Base-by-base conservation (phyloP, 2,113 vertebrate species). In the Uria aalge region DNA sequence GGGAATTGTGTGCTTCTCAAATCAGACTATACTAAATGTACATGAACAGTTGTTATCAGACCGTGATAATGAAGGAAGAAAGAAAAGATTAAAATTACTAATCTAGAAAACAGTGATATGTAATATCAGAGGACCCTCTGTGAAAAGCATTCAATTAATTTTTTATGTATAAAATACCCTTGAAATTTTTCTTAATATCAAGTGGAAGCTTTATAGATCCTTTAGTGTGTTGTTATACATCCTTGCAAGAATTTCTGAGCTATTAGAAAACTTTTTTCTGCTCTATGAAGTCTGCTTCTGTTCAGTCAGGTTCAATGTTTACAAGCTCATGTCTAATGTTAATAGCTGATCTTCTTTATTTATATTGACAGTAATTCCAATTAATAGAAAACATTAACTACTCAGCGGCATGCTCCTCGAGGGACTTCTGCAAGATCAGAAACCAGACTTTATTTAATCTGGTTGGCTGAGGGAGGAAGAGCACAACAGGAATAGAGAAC, bases 361-460 rank as follows among this genome's bases (percentile, higher is more conserved):
- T 96, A 85, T 82, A 72, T 36, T 95, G 94, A 92, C 92, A 97
- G 83, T 96, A 97, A 97, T 96, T 93, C 94, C 81, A 79, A 26
- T 53, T 96, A 94, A 92, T 95, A 87, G 89, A 69, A 92, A 92
- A 95, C 78, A 92, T 81, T 40, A 92, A 40, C 62, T 85, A 40
- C 88, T 73, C 84, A 73, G 79, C 26, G 8, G 26, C 64, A 20
- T 41, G 60, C 20, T 91, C 19, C 91, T 94, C 72, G 15, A 83
- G 95, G 59, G 95, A 92, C 11, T 83, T 72, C 53, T 94, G 73
- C 89, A 87, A 50, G 50, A 88, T 73, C 50, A 62, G 89, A 91
- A 92, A 53, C 32, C 84, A 94, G 89, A 27, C 45, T 66, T 86
- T 23, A 78, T 93, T 92, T 82, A 88, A 92, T 82, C 41, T 92